These are phyloP conservation scores for Scaptomyza montana DNA, from an alignment of 1,140 invertebrate genomes.

Conservation along the genomic window DNA sequence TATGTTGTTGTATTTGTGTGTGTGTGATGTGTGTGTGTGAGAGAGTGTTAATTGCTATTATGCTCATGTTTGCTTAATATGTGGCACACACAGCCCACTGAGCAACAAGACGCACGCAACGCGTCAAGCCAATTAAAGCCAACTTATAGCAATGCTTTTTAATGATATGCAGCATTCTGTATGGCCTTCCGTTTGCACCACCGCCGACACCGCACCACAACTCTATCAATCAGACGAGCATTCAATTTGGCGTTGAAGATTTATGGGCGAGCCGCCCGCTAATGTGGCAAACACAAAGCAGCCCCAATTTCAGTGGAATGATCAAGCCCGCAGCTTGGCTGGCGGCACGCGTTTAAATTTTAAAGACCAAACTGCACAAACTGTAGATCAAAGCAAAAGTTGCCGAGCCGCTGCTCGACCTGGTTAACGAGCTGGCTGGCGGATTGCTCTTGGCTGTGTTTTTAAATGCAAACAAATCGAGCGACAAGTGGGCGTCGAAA, in stretches of 20 bases:
- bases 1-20: constrained; percentile 4
- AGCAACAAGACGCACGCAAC: constrained; percentile 55
- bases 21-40: constrained; percentile 16
- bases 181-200: background rate
- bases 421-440: constrained; percentile 58
- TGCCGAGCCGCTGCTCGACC: constrained; percentile 41
- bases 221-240: constrained; percentile 42
- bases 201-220: background rate
- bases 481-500: constrained; percentile 65
- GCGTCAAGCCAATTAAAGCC: constrained; percentile 77
- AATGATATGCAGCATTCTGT: constrained; percentile 67
- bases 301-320: constrained; percentile 31
- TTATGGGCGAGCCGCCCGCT: constrained; percentile 59
- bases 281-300: constrained; percentile 45
- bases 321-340: constrained; percentile 43
- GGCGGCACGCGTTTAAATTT: constrained; percentile 71
- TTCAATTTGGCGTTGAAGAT: constrained; percentile 69
- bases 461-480: constrained; percentile 47
- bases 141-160: constrained; percentile 75
- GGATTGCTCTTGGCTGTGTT: constrained; percentile 10
- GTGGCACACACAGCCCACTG: constrained; percentile 59
- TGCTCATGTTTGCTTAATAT: constrained; percentile 80
- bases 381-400: constrained; percentile 62
- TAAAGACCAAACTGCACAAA: constrained; percentile 37
- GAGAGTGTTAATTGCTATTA: constrained; percentile 69